Evolutionary conservation across 1,140 invertebrate species (phyloP).

Genomic region (Zaprionus inermis): DNA sequence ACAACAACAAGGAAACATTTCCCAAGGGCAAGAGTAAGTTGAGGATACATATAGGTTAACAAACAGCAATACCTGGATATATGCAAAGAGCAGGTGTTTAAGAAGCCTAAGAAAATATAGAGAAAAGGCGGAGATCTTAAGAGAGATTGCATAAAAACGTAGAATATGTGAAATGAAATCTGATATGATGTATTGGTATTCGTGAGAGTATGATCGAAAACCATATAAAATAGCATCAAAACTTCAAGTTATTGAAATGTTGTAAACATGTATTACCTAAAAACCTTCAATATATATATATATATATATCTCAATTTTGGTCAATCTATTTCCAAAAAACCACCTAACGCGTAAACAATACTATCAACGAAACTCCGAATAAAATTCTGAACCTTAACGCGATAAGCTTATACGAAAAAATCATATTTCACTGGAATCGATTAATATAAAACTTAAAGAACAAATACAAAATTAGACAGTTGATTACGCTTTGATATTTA

Average conservation of each 20-base stretch:
- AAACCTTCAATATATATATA: too few relatives aligned
- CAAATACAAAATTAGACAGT: neutral
- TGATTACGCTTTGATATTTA: neutral
- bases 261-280: too few relatives aligned
- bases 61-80: neutral
- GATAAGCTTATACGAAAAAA: neutral
- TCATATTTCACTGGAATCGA: neutral
- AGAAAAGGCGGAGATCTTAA: neutral
- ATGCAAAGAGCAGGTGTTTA: neutral
- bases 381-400: neutral
- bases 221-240: too few relatives aligned
- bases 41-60: neutral
- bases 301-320: too few relatives aligned
- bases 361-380: too few relatives aligned
- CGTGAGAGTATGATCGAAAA: neutral
- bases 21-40: slow-evolving; percentile 84
- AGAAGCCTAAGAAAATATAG: too few relatives aligned
- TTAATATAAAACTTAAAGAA: neutral
- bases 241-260: too few relatives aligned
- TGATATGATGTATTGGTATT: too few relatives aligned
- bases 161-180: too few relatives aligned
- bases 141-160: too few relatives aligned
- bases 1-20: slow-evolving; percentile 71
- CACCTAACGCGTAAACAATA: too few relatives aligned
- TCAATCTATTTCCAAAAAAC: too few relatives aligned